phyloP scores from a whole-genome alignment of 2,113 vertebrate species.

The Sus scrofa region DNA sequence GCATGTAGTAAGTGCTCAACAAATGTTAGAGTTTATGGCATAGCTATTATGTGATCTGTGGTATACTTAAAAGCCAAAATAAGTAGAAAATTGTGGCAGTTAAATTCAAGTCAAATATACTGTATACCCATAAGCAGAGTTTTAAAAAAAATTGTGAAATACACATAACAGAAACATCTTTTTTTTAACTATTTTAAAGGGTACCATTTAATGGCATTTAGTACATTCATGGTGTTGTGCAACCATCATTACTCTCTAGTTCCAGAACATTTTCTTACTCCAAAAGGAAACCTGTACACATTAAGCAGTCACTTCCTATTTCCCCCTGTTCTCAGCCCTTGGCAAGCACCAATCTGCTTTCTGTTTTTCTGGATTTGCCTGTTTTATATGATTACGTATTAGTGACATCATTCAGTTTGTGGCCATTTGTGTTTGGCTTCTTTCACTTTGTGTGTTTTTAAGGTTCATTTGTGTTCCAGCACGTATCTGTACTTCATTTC shows the following conservation, averaged over 20 bases:
- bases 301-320: not conserved
- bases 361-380: not conserved
- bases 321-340: not conserved
- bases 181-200: slow-evolving; percentile 24
- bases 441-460: not conserved
- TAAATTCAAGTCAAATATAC: slow-evolving; percentile 2
- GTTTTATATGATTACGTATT: not conserved
- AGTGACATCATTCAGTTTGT: not conserved
- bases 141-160: not conserved
- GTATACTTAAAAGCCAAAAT: not conserved
- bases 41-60: not conserved
- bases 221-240: not conserved
- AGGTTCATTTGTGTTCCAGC: not conserved
- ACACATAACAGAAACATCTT: not conserved
- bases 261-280: not conserved
- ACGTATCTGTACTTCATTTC: not conserved
- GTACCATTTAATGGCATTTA: not conserved
- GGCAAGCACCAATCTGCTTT: not conserved
- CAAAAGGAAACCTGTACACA: not conserved
- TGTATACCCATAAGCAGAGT: not conserved
- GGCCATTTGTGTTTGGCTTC: not conserved
- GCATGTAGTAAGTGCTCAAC: not conserved
- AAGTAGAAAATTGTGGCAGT: not conserved
- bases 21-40: not conserved
- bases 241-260: not conserved